Evolutionary conservation across 2,888 invertebrate genomes (phyloP), one percentile per base, ranked within the genome.

Genomic region (Tachystola acroxantha): DNA sequence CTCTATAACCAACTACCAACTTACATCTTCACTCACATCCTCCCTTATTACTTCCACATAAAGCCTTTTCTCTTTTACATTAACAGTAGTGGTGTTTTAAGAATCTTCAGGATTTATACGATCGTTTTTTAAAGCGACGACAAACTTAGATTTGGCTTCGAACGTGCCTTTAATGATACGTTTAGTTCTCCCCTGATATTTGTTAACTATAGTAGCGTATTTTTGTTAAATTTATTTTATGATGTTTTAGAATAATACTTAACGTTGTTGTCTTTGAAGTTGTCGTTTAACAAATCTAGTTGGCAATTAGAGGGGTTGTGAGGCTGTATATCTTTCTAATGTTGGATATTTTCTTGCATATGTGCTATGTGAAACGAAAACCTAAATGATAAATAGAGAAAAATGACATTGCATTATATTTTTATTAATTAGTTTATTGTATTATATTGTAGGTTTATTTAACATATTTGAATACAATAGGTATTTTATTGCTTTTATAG

Each of bases 61-160:
- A 55, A 55, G 62, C 50, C 49, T 44, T 32, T 52, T 65, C 64
- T 34, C 27, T 11, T 16, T 24, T 30, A 11, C 7, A 34, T 3
- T 13, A 27, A 10, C 20, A 26, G 27, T n/a, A 32, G 10, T 19
- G 10, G 25, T 5, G 40, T 39, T 37, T 25, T 33, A 39, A 37
- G 42, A 41, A 33, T 36, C 45, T 32, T 40, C 36, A 34, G 39
- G 48, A 54, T 53, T 57, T 54, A 55, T 43, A 45, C 36, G 32
- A 48, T 57, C 63, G 67, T 73, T 75, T 78, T 78, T 73, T 72
- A 67, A 64, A 53, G 62, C 57, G 74, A 76, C 64, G 78, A 78
- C 79, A 79, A 73, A 76, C 64, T 72, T 65, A 53, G 64, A 62
- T 61, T 65, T 61, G 51, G 53, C 53, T 50, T 59, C 58, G 55